Conservation (phyloP, 2,888 invertebrate genomes). For the Athalia cordata region DNA sequence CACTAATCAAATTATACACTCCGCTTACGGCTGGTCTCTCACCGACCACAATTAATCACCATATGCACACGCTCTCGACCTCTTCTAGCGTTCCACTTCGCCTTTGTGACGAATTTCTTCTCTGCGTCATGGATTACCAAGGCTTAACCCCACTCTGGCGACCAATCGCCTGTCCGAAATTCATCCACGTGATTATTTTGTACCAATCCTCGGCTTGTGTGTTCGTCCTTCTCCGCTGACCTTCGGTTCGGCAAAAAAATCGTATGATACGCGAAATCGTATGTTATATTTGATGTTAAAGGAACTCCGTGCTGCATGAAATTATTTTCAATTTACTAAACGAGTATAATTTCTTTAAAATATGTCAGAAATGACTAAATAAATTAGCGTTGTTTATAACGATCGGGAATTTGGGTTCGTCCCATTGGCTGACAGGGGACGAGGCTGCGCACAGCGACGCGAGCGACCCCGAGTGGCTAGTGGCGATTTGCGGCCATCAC, state of each 20-base stretch:
- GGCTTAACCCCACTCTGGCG: slow-evolving; percentile 41
- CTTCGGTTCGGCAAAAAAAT: slow-evolving; percentile 44
- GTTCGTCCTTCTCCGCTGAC: slow-evolving; percentile 47
- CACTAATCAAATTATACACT: slow-evolving; percentile 40
- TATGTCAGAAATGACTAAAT: not conserved
- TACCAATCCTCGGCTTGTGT: slow-evolving; percentile 33
- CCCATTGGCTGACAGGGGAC: slow-evolving; percentile 54
- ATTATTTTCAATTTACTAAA: not conserved
- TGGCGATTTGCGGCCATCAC: slow-evolving; percentile 62
- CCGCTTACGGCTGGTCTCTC: slow-evolving; percentile 45
- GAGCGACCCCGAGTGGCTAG: slow-evolving; percentile 65
- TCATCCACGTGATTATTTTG: slow-evolving; percentile 23
- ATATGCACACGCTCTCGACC: slow-evolving; percentile 47
- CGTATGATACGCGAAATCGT: not conserved
- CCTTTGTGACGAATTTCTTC: slow-evolving; percentile 57
- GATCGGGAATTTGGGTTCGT: slow-evolving; percentile 54
- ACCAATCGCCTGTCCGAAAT: slow-evolving; percentile 32
- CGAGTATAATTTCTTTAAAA: not conserved
- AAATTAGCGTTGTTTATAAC: slow-evolving; percentile 57
- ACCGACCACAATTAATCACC: slow-evolving; percentile 2
- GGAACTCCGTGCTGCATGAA: slow-evolving; percentile 8
- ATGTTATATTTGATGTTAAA: slow-evolving; percentile 10
- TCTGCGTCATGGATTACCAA: slow-evolving; percentile 53
- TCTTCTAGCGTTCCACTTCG: slow-evolving; percentile 55
- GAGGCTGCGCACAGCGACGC: slow-evolving; percentile 57